A percentile compares a stretch with the other conserved stretches of the same genome.
Evolutionary conservation across 2,113 vertebrate species (phyloP).

Genomic region (Hemichromis elongatus): DNA sequence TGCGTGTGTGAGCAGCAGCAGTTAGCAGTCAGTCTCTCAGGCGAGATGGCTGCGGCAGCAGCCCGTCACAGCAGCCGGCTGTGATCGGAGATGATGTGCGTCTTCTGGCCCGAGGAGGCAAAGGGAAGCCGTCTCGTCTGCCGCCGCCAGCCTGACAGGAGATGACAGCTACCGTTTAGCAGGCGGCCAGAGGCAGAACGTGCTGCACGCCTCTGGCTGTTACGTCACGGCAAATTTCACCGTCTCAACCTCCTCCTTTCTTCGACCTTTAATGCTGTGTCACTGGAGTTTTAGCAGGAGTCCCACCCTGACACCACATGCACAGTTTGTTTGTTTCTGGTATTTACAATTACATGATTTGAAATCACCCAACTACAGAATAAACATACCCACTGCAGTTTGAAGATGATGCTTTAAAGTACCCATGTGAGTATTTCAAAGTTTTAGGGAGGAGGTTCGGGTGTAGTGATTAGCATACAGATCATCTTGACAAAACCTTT

Average conservation of each 20-base stretch:
- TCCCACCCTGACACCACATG: not conserved
- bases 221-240: conserved; percentile 16
- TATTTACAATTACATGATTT: not conserved
- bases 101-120: conserved; percentile 31
- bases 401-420: not conserved
- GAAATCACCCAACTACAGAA: not conserved
- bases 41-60: not conserved
- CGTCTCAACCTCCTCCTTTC: not conserved
- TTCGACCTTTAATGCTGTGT: not conserved
- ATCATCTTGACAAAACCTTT: not conserved
- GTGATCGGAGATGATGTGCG: conserved; percentile 45
- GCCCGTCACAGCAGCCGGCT: conserved; percentile 24
- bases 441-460: not conserved
- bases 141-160: conserved; percentile 26
- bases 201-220: conserved; percentile 3
- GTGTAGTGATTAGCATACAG: not conserved
- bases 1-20: not conserved
- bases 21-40: conserved; percentile 12
- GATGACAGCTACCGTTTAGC: conserved; percentile 47
- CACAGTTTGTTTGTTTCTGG: not conserved
- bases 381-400: not conserved
- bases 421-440: not conserved
- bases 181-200: conserved; percentile 17
- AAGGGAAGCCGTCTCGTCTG: conserved; percentile 24
- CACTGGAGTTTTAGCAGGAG: not conserved